Evolutionary conservation across 2,797 vertebrate species (phyloP).

Genomic region (Meriones psammophilus): DNA sequence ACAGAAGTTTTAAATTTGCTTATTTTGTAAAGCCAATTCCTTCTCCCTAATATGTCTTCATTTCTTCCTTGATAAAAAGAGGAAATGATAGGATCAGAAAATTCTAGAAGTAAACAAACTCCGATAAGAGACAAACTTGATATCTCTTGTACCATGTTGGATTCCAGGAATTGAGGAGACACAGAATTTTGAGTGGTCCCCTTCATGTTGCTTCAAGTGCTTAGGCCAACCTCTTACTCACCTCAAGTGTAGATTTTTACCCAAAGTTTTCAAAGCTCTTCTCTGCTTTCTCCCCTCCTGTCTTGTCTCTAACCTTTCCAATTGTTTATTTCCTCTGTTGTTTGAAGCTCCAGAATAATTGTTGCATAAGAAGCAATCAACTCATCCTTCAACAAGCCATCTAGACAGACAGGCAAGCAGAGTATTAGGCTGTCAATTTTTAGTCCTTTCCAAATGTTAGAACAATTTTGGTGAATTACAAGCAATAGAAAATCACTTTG

Average conservation of each 20-base stretch:
- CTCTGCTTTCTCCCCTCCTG: conserved; percentile 67
- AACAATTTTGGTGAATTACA: conserved; percentile 89
- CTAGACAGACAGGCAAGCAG: conserved; percentile 82
- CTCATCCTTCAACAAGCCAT: conserved; percentile 84
- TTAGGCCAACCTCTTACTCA: neutral
- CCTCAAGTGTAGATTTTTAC: neutral
- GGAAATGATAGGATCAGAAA: neutral
- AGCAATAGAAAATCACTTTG: conserved; percentile 90
- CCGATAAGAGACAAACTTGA: neutral
- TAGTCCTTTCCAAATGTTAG: conserved; percentile 86
- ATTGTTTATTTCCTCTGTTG: conserved; percentile 86
- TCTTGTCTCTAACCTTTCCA: conserved; percentile 83
- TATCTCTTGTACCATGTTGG: neutral
- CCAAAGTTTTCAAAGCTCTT: neutral
- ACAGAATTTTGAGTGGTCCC: neutral
- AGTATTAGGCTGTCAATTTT: conserved; percentile 88
- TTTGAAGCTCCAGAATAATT: conserved; percentile 86
- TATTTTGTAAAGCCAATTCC: neutral
- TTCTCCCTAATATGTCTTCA: neutral
- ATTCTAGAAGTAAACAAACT: neutral
- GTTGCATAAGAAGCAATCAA: conserved; percentile 85
- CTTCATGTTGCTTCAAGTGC: neutral
- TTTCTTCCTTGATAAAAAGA: neutral
- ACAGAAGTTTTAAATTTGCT: neutral
- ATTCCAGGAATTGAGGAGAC: neutral